phyloP scores from a whole-genome alignment of 2,888 invertebrate genomes.

The Sminthurinus aureus region DNA sequence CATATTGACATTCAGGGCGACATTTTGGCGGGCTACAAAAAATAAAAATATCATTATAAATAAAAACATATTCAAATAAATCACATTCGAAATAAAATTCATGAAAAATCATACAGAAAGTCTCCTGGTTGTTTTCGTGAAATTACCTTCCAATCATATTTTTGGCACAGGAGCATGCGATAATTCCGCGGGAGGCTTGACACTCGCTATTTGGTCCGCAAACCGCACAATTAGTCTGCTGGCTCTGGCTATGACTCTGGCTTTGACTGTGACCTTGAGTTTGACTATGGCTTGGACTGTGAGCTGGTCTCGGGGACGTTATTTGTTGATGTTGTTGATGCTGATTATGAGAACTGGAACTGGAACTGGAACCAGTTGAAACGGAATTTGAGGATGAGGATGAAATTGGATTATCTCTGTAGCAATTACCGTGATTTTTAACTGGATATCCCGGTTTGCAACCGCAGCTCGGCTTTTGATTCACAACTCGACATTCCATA shows the following conservation, averaged over 20 bases:
- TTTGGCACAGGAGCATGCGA: slow-evolving; percentile 47
- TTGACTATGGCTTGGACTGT: background rate
- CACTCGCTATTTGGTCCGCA: slow-evolving; percentile 51
- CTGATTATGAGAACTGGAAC: background rate
- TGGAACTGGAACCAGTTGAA: no score
- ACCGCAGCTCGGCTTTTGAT: slow-evolving; percentile 34
- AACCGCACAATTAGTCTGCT: slow-evolving; percentile 3
- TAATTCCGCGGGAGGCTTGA: slow-evolving; percentile 45
- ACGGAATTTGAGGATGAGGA: background rate
- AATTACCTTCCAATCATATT: slow-evolving; percentile 46
- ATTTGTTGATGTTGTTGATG: no score
- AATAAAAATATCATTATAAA: background rate
- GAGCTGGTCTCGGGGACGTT: background rate
- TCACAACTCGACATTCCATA: slow-evolving; percentile 21
- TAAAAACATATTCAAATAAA: background rate
- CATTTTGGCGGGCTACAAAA: slow-evolving; percentile 54
- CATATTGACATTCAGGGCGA: slow-evolving; percentile 52
- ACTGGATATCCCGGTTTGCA: slow-evolving; percentile 51
- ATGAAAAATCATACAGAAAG: no score
- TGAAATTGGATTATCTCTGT: background rate
- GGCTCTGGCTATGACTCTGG: background rate
- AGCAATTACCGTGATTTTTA: slow-evolving; percentile 40
- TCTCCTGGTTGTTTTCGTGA: background rate
- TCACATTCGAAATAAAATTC: background rate
- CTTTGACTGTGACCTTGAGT: no score